Evolutionary conservation across 2,797 vertebrate genomes (phyloP).

Genomic region (Chiroxiphia lanceolata): DNA sequence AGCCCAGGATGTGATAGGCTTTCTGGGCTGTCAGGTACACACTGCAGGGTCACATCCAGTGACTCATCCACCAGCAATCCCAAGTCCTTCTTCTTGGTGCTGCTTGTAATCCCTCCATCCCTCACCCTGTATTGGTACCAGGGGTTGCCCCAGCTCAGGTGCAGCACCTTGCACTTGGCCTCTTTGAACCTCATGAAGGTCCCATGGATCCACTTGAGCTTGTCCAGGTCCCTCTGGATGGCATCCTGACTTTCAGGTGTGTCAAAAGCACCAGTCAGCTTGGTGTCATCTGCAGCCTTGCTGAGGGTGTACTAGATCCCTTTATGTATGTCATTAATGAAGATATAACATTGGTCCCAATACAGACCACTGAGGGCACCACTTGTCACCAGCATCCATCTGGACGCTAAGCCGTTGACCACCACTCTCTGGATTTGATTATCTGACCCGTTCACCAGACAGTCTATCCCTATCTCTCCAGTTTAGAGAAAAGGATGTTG

Average conservation of each 20-base stretch:
- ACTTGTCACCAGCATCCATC: no score
- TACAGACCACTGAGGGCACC: neutral
- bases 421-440: neutral
- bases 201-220: no score
- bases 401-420: neutral
- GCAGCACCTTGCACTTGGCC: neutral
- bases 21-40: neutral
- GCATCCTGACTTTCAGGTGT: neutral
- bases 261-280: neutral
- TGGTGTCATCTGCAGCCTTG: neutral
- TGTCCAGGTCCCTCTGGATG: neutral
- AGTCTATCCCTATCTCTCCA: no score
- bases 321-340: neutral
- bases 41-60: neutral
- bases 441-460: neutral
- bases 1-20: neutral
- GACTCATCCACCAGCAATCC: neutral
- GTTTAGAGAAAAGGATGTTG: neutral
- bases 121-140: neutral
- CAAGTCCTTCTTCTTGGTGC: neutral
- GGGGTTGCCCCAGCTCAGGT: rapidly evolving
- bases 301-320: neutral
- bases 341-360: neutral
- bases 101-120: neutral
- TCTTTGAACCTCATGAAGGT: neutral